Conservation (phyloP, 2,888 invertebrate genomes). For the Alviniconcha strummeri region DNA sequence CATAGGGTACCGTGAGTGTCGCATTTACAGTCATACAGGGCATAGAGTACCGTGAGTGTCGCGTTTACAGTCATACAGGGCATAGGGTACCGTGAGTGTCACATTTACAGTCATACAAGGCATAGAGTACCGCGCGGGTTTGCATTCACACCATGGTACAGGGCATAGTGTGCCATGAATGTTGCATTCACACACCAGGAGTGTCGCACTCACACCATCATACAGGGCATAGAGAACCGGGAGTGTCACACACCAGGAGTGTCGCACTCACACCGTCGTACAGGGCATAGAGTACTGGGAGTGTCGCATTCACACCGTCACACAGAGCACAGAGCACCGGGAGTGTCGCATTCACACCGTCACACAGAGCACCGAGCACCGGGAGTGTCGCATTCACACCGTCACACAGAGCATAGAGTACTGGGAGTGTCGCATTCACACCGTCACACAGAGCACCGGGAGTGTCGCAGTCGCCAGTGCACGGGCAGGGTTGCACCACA, state of each 20-base stretch:
- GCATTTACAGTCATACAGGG: constrained; percentile 83
- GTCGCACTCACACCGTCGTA: constrained; percentile 74
- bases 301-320: constrained; percentile 77
- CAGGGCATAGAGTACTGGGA: constrained; percentile 96
- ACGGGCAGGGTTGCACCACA: too few species aligned
- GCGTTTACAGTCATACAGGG: constrained; percentile 83
- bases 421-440: neutral
- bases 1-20: constrained; percentile 92
- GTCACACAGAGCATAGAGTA: neutral
- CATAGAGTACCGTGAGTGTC: constrained; percentile 92
- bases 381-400: too few species aligned
- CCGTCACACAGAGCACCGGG: too few species aligned
- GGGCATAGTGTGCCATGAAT: neutral
- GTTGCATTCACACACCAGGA: too few species aligned
- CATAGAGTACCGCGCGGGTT: neutral
- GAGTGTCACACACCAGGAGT: constrained; percentile 84
- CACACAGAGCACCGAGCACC: too few species aligned
- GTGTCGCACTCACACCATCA: too few species aligned
- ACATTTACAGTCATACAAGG: neutral
- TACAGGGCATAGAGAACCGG: too few species aligned
- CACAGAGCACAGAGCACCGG: constrained; percentile 96
- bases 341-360: constrained; percentile 76
- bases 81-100: constrained; percentile 92
- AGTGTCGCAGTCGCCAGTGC: too few species aligned
- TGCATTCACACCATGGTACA: neutral